Evolutionary conservation across 2,113 vertebrate genomes (phyloP).

Genomic region (Fregetta grallaria): DNA sequence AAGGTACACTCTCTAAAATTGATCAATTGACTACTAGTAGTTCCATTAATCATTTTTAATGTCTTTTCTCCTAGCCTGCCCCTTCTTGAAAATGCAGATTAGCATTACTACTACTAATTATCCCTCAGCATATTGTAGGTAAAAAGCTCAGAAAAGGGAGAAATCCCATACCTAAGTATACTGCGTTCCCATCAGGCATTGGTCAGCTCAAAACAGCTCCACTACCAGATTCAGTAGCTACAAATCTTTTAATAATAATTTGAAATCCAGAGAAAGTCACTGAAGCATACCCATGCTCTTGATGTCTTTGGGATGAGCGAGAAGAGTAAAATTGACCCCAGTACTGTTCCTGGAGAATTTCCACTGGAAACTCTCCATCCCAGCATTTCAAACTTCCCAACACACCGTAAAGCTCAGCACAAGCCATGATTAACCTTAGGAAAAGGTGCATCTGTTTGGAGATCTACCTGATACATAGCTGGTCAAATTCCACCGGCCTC

Average conservation of each 20-base stretch:
- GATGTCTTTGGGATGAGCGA: not conserved
- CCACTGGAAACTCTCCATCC: not conserved
- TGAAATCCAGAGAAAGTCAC: not conserved
- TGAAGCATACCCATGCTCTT: not conserved
- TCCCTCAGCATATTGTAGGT: not conserved
- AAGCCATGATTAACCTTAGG: not conserved
- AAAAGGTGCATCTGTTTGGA: not conserved
- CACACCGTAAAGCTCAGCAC: not conserved
- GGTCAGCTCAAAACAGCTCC: not conserved
- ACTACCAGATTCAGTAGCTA: not conserved
- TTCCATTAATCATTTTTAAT: slow-evolving; percentile 27
- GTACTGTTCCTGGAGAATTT: not conserved
- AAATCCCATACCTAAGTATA: not conserved
- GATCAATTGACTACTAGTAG: not conserved
- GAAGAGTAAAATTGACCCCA: not conserved
- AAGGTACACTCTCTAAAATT: slow-evolving; percentile 12
- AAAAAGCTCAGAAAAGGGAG: not conserved
- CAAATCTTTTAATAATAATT: not conserved
- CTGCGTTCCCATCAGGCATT: not conserved
- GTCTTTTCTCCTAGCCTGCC: not conserved
- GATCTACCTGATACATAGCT: not conserved
- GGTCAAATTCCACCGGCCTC: not conserved
- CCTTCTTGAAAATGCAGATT: not conserved
- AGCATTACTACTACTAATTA: slow-evolving; percentile 2
- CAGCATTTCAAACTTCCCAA: not conserved